Evolutionary conservation across 1,140 invertebrate genomes (phyloP).

Genomic region (Drosophila repletoides): DNA sequence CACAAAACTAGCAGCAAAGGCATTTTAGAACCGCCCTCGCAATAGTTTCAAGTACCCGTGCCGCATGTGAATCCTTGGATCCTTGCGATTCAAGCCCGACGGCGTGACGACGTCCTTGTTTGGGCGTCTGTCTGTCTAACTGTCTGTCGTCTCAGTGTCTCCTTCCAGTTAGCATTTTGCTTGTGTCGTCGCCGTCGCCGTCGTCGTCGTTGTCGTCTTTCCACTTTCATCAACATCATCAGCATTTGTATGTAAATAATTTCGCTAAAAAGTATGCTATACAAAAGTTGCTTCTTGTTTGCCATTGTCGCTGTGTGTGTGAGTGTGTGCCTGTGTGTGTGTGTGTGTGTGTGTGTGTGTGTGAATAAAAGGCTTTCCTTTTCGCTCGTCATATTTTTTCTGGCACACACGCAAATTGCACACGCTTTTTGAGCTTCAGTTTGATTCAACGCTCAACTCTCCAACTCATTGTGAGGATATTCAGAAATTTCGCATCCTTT

Average conservation of each 20-base stretch:
- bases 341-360: neutral
- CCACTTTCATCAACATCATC: constrained; percentile 51
- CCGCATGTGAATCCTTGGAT: constrained; percentile 18
- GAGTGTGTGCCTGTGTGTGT: constrained; percentile 1
- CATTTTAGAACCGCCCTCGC: constrained; percentile 32
- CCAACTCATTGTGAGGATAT: constrained; percentile 19
- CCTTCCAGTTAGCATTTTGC: constrained; percentile 1
- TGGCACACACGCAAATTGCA: constrained; percentile 15
- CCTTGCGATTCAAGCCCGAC: constrained; percentile 21
- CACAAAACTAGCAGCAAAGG: constrained; percentile 40
- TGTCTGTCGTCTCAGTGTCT: neutral
- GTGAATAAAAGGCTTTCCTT: constrained; percentile 14
- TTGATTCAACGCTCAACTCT: constrained; percentile 22
- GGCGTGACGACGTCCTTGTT: constrained; percentile 44
- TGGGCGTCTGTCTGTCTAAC: constrained; percentile 13
- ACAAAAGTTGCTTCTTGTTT: constrained; percentile 47
- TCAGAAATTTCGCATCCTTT: constrained; percentile 4
- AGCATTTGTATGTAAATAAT: constrained; percentile 53
- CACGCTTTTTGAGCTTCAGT: constrained; percentile 16
- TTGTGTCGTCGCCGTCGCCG: constrained; percentile 2
- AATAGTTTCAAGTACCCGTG: constrained; percentile 48
- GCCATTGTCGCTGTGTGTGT: constrained; percentile 29
- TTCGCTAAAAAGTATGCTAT: constrained; percentile 51
- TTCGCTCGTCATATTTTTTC: constrained; percentile 25
- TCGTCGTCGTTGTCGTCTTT: constrained; percentile 31